Base-by-base conservation (phyloP, 2,113 vertebrate genomes). In the Galeopterus variegatus region DNA sequence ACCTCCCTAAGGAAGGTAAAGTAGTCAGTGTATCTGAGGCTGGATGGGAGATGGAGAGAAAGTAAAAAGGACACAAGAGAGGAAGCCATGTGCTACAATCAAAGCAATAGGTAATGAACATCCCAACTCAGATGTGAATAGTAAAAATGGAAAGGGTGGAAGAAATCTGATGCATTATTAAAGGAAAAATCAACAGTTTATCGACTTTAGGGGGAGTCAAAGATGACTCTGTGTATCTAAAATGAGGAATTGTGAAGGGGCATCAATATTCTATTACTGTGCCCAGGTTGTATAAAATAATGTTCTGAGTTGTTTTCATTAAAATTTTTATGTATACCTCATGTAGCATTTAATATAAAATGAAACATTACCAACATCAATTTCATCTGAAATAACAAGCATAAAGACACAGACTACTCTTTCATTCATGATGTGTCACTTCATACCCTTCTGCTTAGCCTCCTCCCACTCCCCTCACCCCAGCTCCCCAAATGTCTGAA, bases 1-100 rank as follows among this genome's bases (percentile, higher is more conserved):
- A 45, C 81, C 24, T 95, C 33, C 82, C 24, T 96, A 67, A 82
- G 58, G 95, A 52, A 82, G 50, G 72, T 41, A 73, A 85, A 94
- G 26, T 45, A 36, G 18, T 70, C 41, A 14, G n/a, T 88, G 23
- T 28, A 65, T 56, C n/a, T 50, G 28, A 93, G 1, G 17, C 67
- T 82, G 24, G 52, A 21, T 64, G 50, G 23, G 41, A 64, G n/a
- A 54, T 31, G 2, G 19, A 94, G 50, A 88, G 26, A 89, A 2
- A 69, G n/a, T 33, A 88, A 67, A 50, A 73, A n/a, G 48, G 23
- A 82, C 50, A 50, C 45, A 84, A 58, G 18, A 86, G 36, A n/a
- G 7, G 41, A 79, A 72, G 70, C 4, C 60, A 56, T 1, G 23
- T 8, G 36, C 23, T n/a, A 88, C 14, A 56, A 36, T 88, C 28